Evolutionary conservation across 2,113 vertebrate genomes (phyloP), one percentile per base, ranked within the genome.

Genomic region (Ondatra zibethicus): DNA sequence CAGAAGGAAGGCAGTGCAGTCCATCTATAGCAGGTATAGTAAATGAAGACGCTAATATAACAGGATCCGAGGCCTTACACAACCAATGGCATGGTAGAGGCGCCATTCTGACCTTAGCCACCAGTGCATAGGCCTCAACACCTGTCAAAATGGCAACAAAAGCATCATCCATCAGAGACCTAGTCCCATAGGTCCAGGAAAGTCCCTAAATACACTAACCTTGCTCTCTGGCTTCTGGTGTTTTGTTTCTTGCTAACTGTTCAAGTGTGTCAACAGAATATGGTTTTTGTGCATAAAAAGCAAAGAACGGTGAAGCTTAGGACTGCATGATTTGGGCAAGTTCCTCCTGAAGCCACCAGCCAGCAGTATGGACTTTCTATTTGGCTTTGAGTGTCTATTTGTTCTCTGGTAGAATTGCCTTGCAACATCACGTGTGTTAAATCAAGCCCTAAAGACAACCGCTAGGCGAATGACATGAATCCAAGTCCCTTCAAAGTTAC

Each of bases 401-500:
- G 23, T 29, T 84, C 55, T 61, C 23, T 29, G 23, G n/a, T 61
- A 7, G 12, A 84, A 39, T 39, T 29, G n/a, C 36, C 55, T 61
- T 84, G 19, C 9, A 33, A 13, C 50, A 80, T 52, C 17, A 55
- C 1, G 1, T 5, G 23, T 65, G 65, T 78, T 76, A 77, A 84
- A 55, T 78, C 73, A 78, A 36, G 36, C 63, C 52, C 50, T 23
- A 84, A 94, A 84, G 39, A 25, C 61, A 88, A 52, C 86, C 25
- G 14, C 25, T n/a, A 39, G 76, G n/a, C 61, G n/a, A 78, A 55
- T 4, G 19, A 96, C 93, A 93, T 29, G 65, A 82, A 94, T 78
- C 39, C 58, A 82, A 23, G 70, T 27, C 39, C 23, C 29, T 90
- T 76, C 68, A 47, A 92, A 89, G 58, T 75, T 86, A 77, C 16